Evolutionary conservation across 2,888 invertebrate genomes (phyloP).

Genomic region (Hemistola chrysoprasaria): DNA sequence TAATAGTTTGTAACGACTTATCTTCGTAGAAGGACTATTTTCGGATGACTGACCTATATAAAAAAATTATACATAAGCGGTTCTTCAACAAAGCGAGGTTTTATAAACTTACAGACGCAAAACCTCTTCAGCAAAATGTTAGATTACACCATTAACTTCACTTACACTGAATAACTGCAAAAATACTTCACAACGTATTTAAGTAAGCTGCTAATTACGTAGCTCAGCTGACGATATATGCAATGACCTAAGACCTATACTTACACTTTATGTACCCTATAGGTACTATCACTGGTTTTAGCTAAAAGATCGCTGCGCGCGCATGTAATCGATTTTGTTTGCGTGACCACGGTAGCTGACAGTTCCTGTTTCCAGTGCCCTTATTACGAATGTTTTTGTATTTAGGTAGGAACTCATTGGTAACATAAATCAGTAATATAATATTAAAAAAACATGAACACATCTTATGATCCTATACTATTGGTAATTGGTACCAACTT

Average conservation of each 20-base stretch:
- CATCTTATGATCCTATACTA: too few relatives aligned
- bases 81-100: neutral
- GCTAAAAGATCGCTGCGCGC: conserved; percentile 54
- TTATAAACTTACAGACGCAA: conserved; percentile 1
- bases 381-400: conserved; percentile 36
- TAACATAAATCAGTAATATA: too few relatives aligned
- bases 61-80: conserved; percentile 1
- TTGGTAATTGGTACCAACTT: too few relatives aligned
- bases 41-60: conserved; percentile 7
- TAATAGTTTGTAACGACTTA: too few relatives aligned
- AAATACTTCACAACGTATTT: too few relatives aligned
- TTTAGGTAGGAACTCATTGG: too few relatives aligned
- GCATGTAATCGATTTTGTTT: conserved; percentile 69
- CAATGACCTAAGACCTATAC: conserved; percentile 32
- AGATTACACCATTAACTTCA: conserved; percentile 4
- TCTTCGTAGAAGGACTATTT: too few relatives aligned
- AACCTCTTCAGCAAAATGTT: neutral
- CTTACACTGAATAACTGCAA: neutral
- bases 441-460: too few relatives aligned
- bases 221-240: conserved; percentile 60
- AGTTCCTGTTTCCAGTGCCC: conserved; percentile 20
- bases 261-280: neutral
- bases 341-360: conserved; percentile 24
- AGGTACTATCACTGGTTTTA: conserved; percentile 10
- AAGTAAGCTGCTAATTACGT: conserved; percentile 4